Percentiles rank a stretch among this genome's conserved stretches.
phyloP scores from a whole-genome alignment of 2,797 vertebrate genomes.

The Ctenopoma multispine region DNA sequence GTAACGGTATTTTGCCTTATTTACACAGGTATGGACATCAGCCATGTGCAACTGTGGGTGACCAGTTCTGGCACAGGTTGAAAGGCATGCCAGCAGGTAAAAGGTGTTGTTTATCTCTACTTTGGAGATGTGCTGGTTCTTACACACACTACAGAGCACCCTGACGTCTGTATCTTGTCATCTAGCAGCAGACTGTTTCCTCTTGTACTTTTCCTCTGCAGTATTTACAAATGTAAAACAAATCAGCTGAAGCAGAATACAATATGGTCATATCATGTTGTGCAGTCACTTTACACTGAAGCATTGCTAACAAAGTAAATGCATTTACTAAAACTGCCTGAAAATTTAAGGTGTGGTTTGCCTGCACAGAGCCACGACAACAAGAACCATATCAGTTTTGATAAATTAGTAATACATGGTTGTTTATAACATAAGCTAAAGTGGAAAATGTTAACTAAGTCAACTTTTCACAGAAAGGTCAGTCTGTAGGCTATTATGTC shows the following conservation, averaged over 20 bases:
- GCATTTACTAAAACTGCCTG: background rate
- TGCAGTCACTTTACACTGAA: slow-evolving; percentile 4
- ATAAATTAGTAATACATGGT: too few relatives aligned
- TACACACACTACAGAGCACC: background rate
- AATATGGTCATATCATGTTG: background rate
- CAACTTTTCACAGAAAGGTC: too few relatives aligned
- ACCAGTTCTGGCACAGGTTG: background rate
- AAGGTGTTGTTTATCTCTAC: slow-evolving; percentile 32
- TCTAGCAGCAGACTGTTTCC: background rate
- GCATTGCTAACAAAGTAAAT: background rate
- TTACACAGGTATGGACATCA: background rate
- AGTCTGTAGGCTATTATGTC: too few relatives aligned
- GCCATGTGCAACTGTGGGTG: too few relatives aligned
- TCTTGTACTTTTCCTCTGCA: background rate
- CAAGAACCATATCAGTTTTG: slow-evolving; percentile 1
- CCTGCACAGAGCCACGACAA: background rate
- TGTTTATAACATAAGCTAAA: too few relatives aligned
- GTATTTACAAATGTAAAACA: slow-evolving; percentile 5
- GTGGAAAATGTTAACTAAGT: too few relatives aligned
- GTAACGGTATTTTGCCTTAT: background rate
- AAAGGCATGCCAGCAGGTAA: slow-evolving; percentile 2
- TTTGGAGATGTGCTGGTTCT: slow-evolving; percentile 10
- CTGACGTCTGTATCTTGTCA: slow-evolving; percentile 12
- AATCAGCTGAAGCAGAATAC: slow-evolving; percentile 16
- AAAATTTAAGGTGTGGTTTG: background rate